Percentiles rank a stretch among this genome's conserved stretches.
Evolutionary conservation across 2,797 vertebrate genomes (phyloP).

Genomic region (Oophaga sylvatica): DNA sequence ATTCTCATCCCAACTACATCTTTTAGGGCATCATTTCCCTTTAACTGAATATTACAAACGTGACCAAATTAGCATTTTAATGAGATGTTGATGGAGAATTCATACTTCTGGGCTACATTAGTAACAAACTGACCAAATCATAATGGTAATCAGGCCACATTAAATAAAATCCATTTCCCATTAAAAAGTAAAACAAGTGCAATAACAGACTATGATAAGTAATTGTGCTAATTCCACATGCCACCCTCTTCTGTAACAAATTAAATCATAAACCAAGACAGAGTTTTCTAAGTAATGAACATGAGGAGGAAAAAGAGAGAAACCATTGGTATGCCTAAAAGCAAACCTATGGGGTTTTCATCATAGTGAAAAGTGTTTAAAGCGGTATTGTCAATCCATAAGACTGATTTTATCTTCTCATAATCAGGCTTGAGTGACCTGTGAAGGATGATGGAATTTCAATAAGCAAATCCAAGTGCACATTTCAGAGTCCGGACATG

Average conservation of each 20-base stretch:
- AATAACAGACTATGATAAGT: constrained; percentile 26
- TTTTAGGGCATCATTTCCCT: constrained; percentile 40
- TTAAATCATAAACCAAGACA: neutral
- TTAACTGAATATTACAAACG: constrained; percentile 22
- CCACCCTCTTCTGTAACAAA: neutral
- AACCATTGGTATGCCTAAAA: neutral
- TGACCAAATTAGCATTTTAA: constrained; percentile 30
- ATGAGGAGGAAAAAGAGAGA: neutral
- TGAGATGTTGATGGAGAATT: constrained; percentile 34
- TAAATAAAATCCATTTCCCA: constrained; percentile 33
- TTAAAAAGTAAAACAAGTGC: constrained; percentile 20
- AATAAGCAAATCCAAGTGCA: constrained; percentile 7
- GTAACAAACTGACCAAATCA: constrained; percentile 34
- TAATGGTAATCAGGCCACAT: constrained; percentile 25
- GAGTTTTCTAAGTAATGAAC: neutral
- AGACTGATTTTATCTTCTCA: neutral
- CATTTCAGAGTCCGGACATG: constrained; percentile 21
- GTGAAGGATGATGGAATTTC: neutral
- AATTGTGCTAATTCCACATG: constrained; percentile 3
- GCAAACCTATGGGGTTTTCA: neutral
- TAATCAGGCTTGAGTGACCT: neutral
- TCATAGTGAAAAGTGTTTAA: neutral
- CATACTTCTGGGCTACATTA: constrained; percentile 39
- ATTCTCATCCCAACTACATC: neutral
- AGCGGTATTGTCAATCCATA: neutral